Evolutionary conservation across 2,113 vertebrate species (phyloP), one percentile per base, ranked within the genome.

Genomic region (Hippopotamus amphibius): DNA sequence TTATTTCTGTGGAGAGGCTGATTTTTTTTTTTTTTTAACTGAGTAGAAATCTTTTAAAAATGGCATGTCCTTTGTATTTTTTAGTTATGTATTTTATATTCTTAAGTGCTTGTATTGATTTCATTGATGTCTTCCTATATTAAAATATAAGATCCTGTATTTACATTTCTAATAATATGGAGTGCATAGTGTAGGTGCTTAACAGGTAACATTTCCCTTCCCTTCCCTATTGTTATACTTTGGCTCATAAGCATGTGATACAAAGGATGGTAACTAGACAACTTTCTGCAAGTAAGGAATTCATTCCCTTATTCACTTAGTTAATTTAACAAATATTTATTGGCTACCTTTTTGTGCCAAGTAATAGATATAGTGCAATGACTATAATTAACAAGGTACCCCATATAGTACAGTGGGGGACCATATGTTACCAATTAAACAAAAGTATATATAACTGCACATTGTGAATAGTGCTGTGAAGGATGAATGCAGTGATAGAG

Each of bases 21-120:
- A 77, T 57, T 92, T 2, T 12, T 76, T 77, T 84, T 86, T 82
- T 76, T 96, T 84, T 89, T 84, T 37, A 69, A 55, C 17, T 85
- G 65, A 79, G 61, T 84, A 93, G 53, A 71, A 74, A 50, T 76
- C n/a, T 91, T 81, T 84, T 30, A 8, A 68, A 88, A 61, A 12
- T 77, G 11, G 41, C 26, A 59, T 82, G 1, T n/a, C 22, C 79
- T 76, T 3, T 61, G 21, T 88, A 43, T 7, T 53, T 90, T 90
- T 87, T 50, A 65, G 46, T 72, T 85, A 59, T 43, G 28, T 93
- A 68, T 85, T 90, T 76, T 61, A 33, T 90, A 33, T 48, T 69
- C 19, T 86, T 48, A 66, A 85, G 79, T 96, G n/a, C 24, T 80
- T 85, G 72, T 65, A 41, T 77, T 90, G 14, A 2, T 7, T 83